Percentiles rank a stretch among this genome's conserved stretches.
Conservation (phyloP, 2,797 vertebrate genomes). For the Malacoraja senta region DNA sequence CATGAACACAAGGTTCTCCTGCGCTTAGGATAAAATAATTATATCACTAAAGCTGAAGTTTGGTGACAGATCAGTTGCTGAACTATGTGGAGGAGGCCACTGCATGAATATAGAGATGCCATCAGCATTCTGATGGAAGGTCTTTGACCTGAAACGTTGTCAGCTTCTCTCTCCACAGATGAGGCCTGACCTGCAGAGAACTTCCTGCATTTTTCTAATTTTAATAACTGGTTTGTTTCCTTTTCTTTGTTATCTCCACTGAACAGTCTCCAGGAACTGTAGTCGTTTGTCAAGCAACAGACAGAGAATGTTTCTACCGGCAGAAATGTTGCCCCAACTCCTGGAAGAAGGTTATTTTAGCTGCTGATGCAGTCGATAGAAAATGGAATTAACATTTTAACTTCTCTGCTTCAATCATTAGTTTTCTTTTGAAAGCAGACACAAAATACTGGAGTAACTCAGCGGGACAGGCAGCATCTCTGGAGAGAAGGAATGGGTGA, state of each 20-base stretch:
- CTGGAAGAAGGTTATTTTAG: neutral
- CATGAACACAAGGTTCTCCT: neutral
- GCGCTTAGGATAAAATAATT: neutral
- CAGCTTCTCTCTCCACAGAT: too few species aligned
- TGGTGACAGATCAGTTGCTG: neutral
- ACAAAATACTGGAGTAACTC: too few species aligned
- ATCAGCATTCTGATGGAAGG: too few species aligned
- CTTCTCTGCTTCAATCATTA: neutral
- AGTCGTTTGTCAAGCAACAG: neutral
- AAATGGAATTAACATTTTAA: conserved; percentile 27
- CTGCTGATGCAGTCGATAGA: neutral
- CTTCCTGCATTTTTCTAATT: too few species aligned
- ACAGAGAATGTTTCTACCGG: neutral
- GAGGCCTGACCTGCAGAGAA: too few species aligned
- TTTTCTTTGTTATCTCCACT: conserved; percentile 2
- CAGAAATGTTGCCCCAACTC: neutral
- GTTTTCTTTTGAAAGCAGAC: neutral
- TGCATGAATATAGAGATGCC: too few species aligned
- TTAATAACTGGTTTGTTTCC: neutral
- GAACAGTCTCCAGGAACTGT: conserved; percentile 1
- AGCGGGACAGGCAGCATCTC: too few species aligned
- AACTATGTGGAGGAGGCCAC: neutral
- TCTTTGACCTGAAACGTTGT: too few species aligned
- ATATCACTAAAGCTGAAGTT: neutral
- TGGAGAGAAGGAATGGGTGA: too few species aligned